Conservation (phyloP, 2,888 invertebrate genomes). For the Omphaloscelis lunosa region DNA sequence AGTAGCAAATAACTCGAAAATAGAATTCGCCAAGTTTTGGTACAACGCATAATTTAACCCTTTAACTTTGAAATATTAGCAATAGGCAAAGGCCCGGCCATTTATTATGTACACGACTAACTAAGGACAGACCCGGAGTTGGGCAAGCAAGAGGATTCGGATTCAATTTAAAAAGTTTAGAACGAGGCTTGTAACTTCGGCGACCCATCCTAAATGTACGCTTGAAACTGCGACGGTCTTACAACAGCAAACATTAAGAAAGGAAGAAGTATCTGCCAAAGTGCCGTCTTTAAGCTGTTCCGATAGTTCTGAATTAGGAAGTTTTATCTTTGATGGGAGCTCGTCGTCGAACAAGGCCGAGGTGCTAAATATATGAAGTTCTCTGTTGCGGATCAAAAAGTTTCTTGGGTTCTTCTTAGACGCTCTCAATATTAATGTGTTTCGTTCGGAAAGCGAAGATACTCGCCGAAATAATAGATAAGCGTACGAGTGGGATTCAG, state of each 20-base stretch:
- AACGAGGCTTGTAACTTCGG: conserved; percentile 71
- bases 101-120: conserved; percentile 79
- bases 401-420: conserved; percentile 12
- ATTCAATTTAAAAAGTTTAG: conserved; percentile 85
- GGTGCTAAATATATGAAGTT: conserved; percentile 42
- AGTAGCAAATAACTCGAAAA: conserved; percentile 54
- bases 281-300: conserved; percentile 57
- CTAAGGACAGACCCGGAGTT: conserved; percentile 67
- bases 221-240: conserved; percentile 64
- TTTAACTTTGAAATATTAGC: conserved; percentile 61
- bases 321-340: conserved; percentile 59
- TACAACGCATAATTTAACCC: conserved; percentile 55
- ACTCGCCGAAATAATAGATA: conserved; percentile 43
- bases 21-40: conserved; percentile 55
- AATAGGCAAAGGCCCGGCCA: conserved; percentile 66
- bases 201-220: conserved; percentile 68
- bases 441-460: conserved; percentile 6
- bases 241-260: conserved; percentile 65
- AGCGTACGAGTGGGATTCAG: conserved; percentile 14
- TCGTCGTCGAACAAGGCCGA: conserved; percentile 25
- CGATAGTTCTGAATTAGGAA: conserved; percentile 61
- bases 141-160: conserved; percentile 66
- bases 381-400: conserved; percentile 31
- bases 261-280: conserved; percentile 57
- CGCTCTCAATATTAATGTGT: conserved; percentile 36